Evolutionary conservation across 1,140 invertebrate species (phyloP), one percentile per base, ranked within the genome.

Genomic region (Ptiloglossa arizonensis): DNA sequence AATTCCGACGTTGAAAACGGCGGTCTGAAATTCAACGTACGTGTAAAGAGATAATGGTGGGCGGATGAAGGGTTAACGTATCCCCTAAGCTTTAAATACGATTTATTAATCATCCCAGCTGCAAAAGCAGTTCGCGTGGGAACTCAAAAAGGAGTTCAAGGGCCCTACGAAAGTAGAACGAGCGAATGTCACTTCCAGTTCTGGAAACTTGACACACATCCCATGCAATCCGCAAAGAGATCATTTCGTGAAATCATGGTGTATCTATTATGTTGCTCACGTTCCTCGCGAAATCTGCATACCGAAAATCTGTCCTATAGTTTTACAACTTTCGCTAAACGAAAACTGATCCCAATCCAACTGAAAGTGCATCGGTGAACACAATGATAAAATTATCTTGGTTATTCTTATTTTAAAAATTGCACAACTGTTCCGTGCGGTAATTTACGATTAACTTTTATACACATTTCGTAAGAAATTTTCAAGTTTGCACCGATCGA

Each of bases 171-270:
- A 83, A 84, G 81, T 76, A 46, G 77, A 71, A 38, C 70, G 22
- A 70, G 56, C 77, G 63, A 80, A 52, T 85, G 72, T 83, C 73
- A 71, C 48, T 85, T 77, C 64, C 69, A 85, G 64, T 80, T 63
- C 69, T 76, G 56, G 57, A 76, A 56, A 59, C 50, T 64, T 68
- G 72, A 35, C 71, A 67, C 44, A 69, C 59, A 80, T 76, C 66
- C 15, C 44, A 29, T 11, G 24, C 50, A 24, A 46, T 29, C 50
- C n/a, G 4, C n/a, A 29, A n/a, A 69, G 46, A 15, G 27, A 52
- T 24, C 27, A 57, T 66, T 22, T 48, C 64, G 9, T 46, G 22
- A 32, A 66, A 41, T 73, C 19, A 11, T 24, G 17, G 11, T 4
- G 8, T 15, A 13, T 27, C 19, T 41, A 32, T 62, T 41, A 11